These are phyloP conservation scores for Cryptophagus acutangulus DNA, from an alignment of 2,888 invertebrate genomes.

Conservation along the genomic window DNA sequence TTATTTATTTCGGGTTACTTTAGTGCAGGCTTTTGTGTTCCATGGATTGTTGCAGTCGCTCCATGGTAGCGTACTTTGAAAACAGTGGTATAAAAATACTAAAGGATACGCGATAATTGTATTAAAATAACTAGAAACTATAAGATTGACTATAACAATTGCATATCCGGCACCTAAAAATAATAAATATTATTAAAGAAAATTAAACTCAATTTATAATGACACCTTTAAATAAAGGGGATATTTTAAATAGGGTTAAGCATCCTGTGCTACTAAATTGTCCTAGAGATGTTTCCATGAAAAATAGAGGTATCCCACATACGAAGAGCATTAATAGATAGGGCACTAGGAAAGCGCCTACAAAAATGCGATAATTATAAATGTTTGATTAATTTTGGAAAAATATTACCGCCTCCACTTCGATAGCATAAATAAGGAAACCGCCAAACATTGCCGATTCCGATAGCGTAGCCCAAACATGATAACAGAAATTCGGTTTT, in stretches of 20 bases:
- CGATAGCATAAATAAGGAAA: conserved; percentile 83
- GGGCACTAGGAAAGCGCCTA: conserved; percentile 83
- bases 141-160: conserved; percentile 71
- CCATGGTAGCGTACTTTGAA: conserved; percentile 69
- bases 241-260: conserved; percentile 73
- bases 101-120: conserved; percentile 82
- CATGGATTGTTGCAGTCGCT: conserved; percentile 70
- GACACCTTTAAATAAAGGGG: conserved; percentile 80
- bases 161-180: conserved; percentile 79
- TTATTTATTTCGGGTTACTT: conserved; percentile 51
- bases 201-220: conserved; percentile 4
- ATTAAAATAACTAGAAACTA: conserved; percentile 79
- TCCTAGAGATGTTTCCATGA: conserved; percentile 80
- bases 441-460: conserved; percentile 81
- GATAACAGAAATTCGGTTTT: conserved; percentile 76
- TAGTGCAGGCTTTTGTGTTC: conserved; percentile 73
- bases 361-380: too few relatives aligned
- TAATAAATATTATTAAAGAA: conserved; percentile 12
- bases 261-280: conserved; percentile 81
- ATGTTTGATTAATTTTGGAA: too few relatives aligned
- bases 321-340: conserved; percentile 75
- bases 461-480: conserved; percentile 79
- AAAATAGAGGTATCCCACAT: conserved; percentile 83
- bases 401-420: conserved; percentile 81
- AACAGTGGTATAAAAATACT: conserved; percentile 70